Percentiles rank a stretch among this genome's conserved stretches.
Conservation (phyloP, 1,140 invertebrate genomes). For the Dolichoris vasculosae region DNA sequence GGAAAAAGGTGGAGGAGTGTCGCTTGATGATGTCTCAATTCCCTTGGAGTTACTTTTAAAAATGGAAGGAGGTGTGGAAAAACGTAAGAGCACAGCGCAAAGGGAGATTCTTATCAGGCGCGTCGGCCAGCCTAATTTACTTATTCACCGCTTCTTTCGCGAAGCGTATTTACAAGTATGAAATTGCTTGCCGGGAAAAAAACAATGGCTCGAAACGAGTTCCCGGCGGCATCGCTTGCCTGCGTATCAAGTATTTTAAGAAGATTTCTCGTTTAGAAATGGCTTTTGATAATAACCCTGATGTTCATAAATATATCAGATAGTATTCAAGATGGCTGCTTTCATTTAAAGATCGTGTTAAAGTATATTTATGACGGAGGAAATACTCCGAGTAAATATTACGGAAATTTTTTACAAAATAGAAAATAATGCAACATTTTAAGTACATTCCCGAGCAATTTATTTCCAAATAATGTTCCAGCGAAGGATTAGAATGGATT, state of each 20-base stretch:
- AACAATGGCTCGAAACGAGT: slow-evolving; percentile 33
- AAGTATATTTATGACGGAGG: not conserved
- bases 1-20: slow-evolving; percentile 56
- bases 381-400: not conserved
- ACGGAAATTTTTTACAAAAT: not conserved
- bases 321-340: not conserved
- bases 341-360: not conserved
- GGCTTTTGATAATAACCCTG: slow-evolving; percentile 30
- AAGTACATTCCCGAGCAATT: too few species aligned
- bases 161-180: slow-evolving; percentile 69
- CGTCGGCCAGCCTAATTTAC: slow-evolving; percentile 72
- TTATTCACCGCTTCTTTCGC: slow-evolving; percentile 66
- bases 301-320: slow-evolving; percentile 29
- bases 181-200: slow-evolving; percentile 64
- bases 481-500: not conserved
- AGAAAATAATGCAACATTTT: not conserved
- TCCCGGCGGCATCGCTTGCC: slow-evolving; percentile 2
- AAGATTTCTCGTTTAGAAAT: slow-evolving; percentile 21
- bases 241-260: slow-evolving; percentile 5
- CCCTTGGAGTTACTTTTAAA: slow-evolving; percentile 49
- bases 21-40: slow-evolving; percentile 69
- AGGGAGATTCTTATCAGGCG: slow-evolving; percentile 69
- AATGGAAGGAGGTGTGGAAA: slow-evolving; percentile 45
- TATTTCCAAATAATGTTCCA: not conserved
- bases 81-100: slow-evolving; percentile 51